These are phyloP conservation scores for Semnornis frantzii DNA, from an alignment of 2,113 vertebrate genomes.

Conservation along the genomic window DNA sequence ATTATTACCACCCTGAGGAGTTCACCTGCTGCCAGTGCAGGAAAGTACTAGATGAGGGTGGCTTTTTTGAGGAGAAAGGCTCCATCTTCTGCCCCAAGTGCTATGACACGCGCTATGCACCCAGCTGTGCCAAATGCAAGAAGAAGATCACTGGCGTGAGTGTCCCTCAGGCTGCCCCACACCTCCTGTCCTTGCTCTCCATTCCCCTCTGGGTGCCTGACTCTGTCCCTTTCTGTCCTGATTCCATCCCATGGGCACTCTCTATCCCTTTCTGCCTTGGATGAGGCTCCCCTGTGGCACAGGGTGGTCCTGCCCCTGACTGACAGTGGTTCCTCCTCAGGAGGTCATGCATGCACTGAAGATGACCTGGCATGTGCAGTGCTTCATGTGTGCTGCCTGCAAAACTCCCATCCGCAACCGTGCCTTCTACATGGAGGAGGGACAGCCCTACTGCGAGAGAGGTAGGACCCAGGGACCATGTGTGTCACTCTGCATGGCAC, in stretches of 20 bases:
- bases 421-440: slow-evolving; percentile 99
- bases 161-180: background rate
- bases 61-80: slow-evolving; percentile 97
- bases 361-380: slow-evolving; percentile 97
- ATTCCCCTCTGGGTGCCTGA: fast-evolving
- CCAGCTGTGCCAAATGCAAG: slow-evolving; percentile 97
- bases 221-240: background rate
- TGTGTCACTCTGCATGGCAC: fast-evolving
- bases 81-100: slow-evolving; percentile 94
- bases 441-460: slow-evolving; percentile 95
- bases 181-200: background rate
- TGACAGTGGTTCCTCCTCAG: slow-evolving; percentile 67
- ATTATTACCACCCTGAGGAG: slow-evolving; percentile 97
- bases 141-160: slow-evolving; percentile 95
- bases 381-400: slow-evolving; percentile 94
- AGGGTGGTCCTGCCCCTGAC: background rate
- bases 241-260: background rate
- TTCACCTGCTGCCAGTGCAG: slow-evolving; percentile 95
- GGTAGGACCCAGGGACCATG: slow-evolving; percentile 68
- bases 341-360: slow-evolving; percentile 99
- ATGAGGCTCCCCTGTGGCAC: fast-evolving
- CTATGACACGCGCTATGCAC: slow-evolving; percentile 90
- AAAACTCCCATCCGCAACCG: slow-evolving; percentile 94
- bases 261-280: background rate
- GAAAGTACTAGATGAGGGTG: slow-evolving; percentile 90